Evolutionary conservation across 2,113 vertebrate genomes (phyloP), one percentile per base, ranked within the genome.

Genomic region (Bubo bubo): DNA sequence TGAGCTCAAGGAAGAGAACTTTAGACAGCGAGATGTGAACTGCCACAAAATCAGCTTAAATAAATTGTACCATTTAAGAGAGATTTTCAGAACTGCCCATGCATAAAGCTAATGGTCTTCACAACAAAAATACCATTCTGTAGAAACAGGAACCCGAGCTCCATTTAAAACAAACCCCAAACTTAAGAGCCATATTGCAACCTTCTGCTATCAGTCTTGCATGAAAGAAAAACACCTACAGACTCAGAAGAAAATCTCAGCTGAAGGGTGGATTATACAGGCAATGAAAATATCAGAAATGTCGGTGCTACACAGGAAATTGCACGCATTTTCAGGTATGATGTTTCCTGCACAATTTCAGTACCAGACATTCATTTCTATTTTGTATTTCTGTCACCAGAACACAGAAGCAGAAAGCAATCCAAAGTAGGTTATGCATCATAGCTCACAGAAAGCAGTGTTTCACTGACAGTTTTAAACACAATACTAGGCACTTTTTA

Each of bases 361-460:
- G 56, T 49, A 60, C 86, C 88, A 95, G 88, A 84, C 91, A 37
- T 58, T 91, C 21, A 77, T 95, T 95, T 95, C 72, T 80, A 93
- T 91, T 91, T 85, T 49, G 23, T 56, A 56, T 75, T 93, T 91
- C 86, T 49, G 39, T 75, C 80, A 60, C 12, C 14, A 84, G 93
- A 94, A 95, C 68, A 93, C 47, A 97, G 86, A 95, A 94, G 83
- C 56, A 70, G 62, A 93, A 20, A 74, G 72, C 66, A 75, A 56
- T 59, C 37, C 72, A 63, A 76, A 94, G 62, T 53, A 84, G 2
- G 3, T 53, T 81, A 72, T 49, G 39, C 39, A n/a, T 43, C 27
- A 22, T 3, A 82, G 74, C 52, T 87, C 77, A 72, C 22, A 50
- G 26, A 92, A 86, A 89, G 63, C 35, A 41, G 16, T 9, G 37